Percentiles rank a stretch among this genome's conserved stretches.
Conservation (phyloP, 2,797 vertebrate genomes). For the Salmo trutta region DNA sequence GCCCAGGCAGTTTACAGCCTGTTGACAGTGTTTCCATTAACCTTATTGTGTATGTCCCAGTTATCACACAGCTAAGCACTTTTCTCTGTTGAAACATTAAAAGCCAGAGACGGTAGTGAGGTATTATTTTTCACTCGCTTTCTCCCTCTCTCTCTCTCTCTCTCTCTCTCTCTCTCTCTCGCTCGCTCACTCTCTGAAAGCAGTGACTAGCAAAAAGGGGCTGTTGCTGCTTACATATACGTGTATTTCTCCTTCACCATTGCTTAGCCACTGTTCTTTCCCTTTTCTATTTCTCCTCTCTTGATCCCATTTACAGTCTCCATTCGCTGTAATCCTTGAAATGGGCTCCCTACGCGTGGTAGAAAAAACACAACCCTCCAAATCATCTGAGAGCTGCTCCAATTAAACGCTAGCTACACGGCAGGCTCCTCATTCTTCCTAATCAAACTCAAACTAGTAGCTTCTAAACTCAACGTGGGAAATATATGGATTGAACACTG, state of each 20-base stretch:
- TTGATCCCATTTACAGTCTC: conserved; percentile 57
- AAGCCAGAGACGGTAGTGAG: conserved; percentile 34
- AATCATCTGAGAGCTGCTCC: conserved; percentile 48
- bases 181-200: not conserved
- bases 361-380: conserved; percentile 27
- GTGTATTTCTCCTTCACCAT: conserved; percentile 36
- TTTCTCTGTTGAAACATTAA: conserved; percentile 62
- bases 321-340: conserved; percentile 50
- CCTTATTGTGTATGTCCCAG: conserved; percentile 56
- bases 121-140: conserved; percentile 11
- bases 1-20: conserved; percentile 55
- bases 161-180: not conserved
- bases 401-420: conserved; percentile 39
- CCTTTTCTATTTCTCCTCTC: conserved; percentile 45
- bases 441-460: not conserved
- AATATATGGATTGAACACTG: not conserved
- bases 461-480: conserved; percentile 1
- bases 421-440: no score
- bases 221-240: conserved; percentile 35
- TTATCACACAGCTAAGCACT: conserved; percentile 59
- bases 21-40: conserved; percentile 65
- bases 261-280: conserved; percentile 34
- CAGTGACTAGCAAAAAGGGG: conserved; percentile 28
- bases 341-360: conserved; percentile 36
- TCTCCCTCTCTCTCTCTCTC: conserved; percentile 24